Conservation (phyloP, 2,888 invertebrate species). For the Julus scandinavius region DNA sequence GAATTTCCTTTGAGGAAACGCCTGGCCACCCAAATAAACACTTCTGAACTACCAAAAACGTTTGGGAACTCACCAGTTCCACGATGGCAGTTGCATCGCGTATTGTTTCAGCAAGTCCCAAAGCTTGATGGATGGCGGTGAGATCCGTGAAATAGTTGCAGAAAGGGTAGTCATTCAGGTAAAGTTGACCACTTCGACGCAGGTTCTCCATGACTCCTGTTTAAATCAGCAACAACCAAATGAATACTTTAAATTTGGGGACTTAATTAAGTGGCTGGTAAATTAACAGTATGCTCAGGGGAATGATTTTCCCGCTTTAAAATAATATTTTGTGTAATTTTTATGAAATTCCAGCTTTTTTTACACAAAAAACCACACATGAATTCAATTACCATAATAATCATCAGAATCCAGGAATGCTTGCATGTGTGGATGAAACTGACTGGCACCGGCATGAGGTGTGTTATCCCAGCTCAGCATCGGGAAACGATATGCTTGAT, state of each 20-base stretch:
- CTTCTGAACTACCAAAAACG: background rate
- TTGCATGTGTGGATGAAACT: conserved; percentile 68
- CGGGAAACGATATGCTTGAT: conserved; percentile 62
- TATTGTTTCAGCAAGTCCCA: conserved; percentile 64
- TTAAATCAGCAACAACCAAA: background rate
- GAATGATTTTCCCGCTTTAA: background rate
- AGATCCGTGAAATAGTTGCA: conserved; percentile 65
- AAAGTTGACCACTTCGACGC: conserved; percentile 63
- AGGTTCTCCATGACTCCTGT: conserved; percentile 62
- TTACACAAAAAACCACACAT: background rate
- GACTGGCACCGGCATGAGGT: conserved; percentile 68
- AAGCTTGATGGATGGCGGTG: conserved; percentile 63
- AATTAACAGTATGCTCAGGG: background rate
- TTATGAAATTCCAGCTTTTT: background rate
- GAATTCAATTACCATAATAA: conserved; percentile 64
- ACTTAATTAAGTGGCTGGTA: too few relatives aligned
- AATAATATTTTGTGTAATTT: background rate
- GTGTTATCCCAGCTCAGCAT: conserved; percentile 67
- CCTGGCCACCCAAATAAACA: conserved; percentile 19
- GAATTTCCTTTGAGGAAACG: too few relatives aligned
- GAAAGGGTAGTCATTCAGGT: conserved; percentile 61
- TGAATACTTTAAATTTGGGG: too few relatives aligned
- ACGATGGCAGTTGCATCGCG: conserved; percentile 64
- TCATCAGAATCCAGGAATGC: conserved; percentile 64
- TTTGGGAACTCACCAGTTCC: conserved; percentile 62